These are phyloP conservation scores for Hypotaenidia philippensis DNA, from an alignment of 2,797 vertebrate species.

Conservation along the genomic window DNA sequence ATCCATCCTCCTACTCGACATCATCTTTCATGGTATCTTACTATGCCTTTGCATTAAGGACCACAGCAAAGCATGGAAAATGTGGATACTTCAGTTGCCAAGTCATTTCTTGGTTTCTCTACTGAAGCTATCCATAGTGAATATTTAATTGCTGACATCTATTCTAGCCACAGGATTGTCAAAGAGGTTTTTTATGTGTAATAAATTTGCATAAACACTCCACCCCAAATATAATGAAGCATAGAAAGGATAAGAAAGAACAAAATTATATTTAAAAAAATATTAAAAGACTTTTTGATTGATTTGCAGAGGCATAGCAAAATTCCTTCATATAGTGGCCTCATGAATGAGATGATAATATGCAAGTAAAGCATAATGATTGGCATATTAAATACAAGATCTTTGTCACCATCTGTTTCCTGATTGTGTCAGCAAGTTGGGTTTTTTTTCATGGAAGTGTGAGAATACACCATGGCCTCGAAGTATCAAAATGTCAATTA, in stretches of 20 bases:
- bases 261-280: slow-evolving; percentile 56
- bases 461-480: slow-evolving; percentile 86
- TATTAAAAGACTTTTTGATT: slow-evolving; percentile 74
- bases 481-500: slow-evolving; percentile 88
- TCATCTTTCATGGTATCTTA: slow-evolving; percentile 58
- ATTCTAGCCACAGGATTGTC: slow-evolving; percentile 51
- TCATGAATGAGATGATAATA: slow-evolving; percentile 84
- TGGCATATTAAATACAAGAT: slow-evolving; percentile 85
- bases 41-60: slow-evolving; percentile 54
- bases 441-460: slow-evolving; percentile 80
- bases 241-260: slow-evolving; percentile 61
- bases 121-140: slow-evolving; percentile 40
- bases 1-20: slow-evolving; percentile 59
- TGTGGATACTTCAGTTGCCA: slow-evolving; percentile 55
- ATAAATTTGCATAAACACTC: slow-evolving; percentile 60
- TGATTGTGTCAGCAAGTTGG: slow-evolving; percentile 86
- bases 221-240: slow-evolving; percentile 55
- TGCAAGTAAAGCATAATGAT: slow-evolving; percentile 85
- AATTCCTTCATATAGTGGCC: slow-evolving; percentile 82
- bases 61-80: slow-evolving; percentile 46
- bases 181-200: slow-evolving; percentile 54
- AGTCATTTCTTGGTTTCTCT: slow-evolving; percentile 61
- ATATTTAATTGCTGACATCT: slow-evolving; percentile 50
- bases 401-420: slow-evolving; percentile 87
- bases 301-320: slow-evolving; percentile 76